These are phyloP conservation scores for Diploptera punctata DNA, from an alignment of 2,888 invertebrate species.

Conservation along the genomic window DNA sequence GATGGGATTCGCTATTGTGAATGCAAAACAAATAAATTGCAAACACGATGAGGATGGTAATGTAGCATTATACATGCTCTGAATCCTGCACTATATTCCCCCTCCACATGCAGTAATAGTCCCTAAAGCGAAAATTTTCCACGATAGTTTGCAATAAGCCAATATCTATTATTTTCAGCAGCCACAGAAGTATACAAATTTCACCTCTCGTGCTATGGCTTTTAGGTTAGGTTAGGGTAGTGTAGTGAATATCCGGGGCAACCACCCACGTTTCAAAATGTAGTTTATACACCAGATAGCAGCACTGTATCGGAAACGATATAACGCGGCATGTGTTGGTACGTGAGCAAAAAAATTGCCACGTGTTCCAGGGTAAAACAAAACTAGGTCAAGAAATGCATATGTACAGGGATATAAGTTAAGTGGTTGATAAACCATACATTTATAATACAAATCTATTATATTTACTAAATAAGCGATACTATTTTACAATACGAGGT, in stretches of 20 bases:
- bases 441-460: no score
- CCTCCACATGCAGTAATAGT: no score
- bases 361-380: no score
- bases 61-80: not conserved
- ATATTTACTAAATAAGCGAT: no score
- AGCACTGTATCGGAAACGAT: not conserved
- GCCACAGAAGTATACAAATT: not conserved
- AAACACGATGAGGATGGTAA: not conserved
- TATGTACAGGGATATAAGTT: no score
- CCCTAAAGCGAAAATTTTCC: not conserved
- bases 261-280: not conserved
- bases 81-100: no score
- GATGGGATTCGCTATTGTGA: no score
- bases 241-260: not conserved
- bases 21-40: not conserved
- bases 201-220: not conserved
- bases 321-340: not conserved
- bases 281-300: not conserved
- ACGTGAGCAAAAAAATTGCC: no score
- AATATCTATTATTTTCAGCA: constrained; percentile 1
- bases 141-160: not conserved
- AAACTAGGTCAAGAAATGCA: no score
- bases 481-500: no score
- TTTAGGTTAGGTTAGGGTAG: not conserved
- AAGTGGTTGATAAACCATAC: no score